Base-by-base conservation (phyloP, 2,888 invertebrate genomes). In the Deladenus siricidicola region DNA sequence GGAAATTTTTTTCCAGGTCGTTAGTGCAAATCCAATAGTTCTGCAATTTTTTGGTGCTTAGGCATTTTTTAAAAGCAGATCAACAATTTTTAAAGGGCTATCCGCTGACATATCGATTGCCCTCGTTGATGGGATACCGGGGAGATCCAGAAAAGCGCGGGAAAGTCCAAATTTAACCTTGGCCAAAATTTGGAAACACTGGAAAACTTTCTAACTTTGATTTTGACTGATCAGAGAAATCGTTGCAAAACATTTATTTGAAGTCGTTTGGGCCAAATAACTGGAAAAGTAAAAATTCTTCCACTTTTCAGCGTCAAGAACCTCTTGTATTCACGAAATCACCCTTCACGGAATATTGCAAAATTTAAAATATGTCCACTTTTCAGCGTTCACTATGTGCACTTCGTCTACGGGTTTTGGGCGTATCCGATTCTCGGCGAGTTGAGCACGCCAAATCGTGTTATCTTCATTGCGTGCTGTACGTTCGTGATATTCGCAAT, bases 401-500 rank as follows among this genome's bases (percentile, higher is more conserved):
- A 67, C 57, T 61, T 71, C 64, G 58, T 60, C 48, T 58, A 68
- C 49, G 70, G 69, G 6, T 72, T 71, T 64, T 75, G 75, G 75
- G 75, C 75, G 0, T 75, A 75, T 54, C 75, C 75, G 17, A 75
- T 75, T 56, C 68, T 75, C 10, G 75, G 71, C 19, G 56, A 68
- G 28, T 58, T 75, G 45, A 50, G 65, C 17, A 56, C 62, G 14
- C 66, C 69, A 8, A 59, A 60, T 55, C 70, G 74, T 6, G 47
- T 59, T 1, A 39, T 66, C 6, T 75, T 75, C 64, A 65, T 74
- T 54, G 60, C 60, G 24, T 67, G 61, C n/a, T 70, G 73, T 59
- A 61, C 66, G 23, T 53, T 58, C 8, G 53, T 75, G 47, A 62
- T 73, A 49, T 69, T 63, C 50, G 24, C 59, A 30, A 62, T 62